Evolutionary conservation across 2,113 vertebrate genomes (phyloP).

Genomic region (Saimiri boliviensis): DNA sequence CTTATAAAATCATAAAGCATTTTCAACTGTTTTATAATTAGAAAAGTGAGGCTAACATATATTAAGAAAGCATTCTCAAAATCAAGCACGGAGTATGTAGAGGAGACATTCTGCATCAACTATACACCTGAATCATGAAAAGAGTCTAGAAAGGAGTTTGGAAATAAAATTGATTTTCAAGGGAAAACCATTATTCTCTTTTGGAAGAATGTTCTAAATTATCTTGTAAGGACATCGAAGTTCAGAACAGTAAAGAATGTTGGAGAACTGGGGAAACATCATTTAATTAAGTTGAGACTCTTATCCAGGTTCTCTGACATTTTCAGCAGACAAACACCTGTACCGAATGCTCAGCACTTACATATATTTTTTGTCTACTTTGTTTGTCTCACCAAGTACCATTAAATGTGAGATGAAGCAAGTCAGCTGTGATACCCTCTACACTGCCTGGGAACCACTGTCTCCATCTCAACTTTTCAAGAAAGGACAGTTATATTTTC

Average conservation of each 20-base stretch:
- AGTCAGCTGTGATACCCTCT: background rate
- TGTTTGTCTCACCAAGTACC: background rate
- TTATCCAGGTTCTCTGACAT: background rate
- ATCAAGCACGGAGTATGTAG: background rate
- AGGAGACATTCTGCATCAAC: background rate
- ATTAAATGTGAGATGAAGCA: background rate
- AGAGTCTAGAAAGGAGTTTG: background rate
- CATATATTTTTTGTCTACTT: background rate
- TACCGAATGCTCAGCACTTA: background rate
- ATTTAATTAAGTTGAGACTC: background rate
- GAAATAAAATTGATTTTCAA: background rate
- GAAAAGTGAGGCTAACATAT: background rate
- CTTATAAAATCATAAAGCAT: background rate
- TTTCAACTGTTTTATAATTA: background rate
- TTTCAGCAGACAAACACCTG: background rate
- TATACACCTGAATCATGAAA: background rate
- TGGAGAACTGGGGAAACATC: background rate
- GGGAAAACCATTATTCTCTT: background rate
- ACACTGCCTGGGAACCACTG: background rate
- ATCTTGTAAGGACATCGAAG: background rate
- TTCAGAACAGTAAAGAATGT: background rate
- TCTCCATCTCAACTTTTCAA: background rate
- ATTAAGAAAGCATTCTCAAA: background rate
- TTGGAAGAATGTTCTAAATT: background rate
- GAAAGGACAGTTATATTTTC: background rate